phyloP scores from a whole-genome alignment of 2,113 vertebrate species.

The Tringa solitaria region DNA sequence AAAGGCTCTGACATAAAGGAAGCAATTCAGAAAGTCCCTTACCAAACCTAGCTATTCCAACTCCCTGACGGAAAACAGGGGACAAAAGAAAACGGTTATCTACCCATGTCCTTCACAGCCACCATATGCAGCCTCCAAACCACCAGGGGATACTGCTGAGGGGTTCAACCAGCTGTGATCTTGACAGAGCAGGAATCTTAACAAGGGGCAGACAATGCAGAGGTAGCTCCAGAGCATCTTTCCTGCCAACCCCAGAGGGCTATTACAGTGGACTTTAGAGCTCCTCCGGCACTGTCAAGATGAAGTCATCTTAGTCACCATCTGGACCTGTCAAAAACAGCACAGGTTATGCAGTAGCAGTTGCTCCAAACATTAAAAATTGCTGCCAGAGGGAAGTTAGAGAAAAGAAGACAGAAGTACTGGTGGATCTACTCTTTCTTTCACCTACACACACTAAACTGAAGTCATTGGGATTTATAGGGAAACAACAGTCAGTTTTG shows the following conservation, averaged over 20 bases:
- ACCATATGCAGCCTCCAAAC: not conserved
- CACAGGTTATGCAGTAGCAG: not conserved
- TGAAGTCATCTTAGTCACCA: not conserved
- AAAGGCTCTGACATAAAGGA: not conserved
- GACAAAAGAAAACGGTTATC: not conserved
- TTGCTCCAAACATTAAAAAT: not conserved
- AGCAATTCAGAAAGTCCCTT: not conserved
- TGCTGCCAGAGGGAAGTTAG: not conserved
- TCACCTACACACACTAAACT: not conserved
- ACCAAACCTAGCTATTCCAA: not conserved
- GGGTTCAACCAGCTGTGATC: not conserved
- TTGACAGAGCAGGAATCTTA: not conserved
- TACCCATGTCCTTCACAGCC: not conserved
- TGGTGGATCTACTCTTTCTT: not conserved
- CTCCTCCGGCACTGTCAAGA: not conserved
- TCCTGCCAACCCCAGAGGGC: not conserved
- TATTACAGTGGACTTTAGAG: not conserved
- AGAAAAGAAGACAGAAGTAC: not conserved
- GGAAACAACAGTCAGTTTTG: not conserved
- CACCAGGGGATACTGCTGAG: not conserved
- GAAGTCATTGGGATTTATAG: not conserved
- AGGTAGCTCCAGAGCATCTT: not conserved
- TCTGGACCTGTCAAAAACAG: not conserved
- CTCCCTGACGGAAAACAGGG: not conserved
- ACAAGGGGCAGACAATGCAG: not conserved